phyloP scores from a whole-genome alignment of 2,113 vertebrate species.

The Oncorhynchus keta region DNA sequence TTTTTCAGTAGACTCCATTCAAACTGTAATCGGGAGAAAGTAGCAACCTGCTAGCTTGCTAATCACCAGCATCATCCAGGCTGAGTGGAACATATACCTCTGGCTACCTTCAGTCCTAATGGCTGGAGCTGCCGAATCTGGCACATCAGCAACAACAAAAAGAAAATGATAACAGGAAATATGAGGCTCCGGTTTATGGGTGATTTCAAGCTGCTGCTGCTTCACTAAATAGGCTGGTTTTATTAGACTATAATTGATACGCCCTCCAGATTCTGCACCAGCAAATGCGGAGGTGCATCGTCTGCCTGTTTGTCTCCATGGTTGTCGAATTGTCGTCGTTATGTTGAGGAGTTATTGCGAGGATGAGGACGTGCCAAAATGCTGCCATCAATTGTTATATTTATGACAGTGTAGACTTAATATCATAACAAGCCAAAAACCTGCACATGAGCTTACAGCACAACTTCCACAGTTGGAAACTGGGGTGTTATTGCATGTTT shows the following conservation, averaged over 20 bases:
- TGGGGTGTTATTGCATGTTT: not conserved
- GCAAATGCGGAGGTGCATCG: conserved; percentile 6
- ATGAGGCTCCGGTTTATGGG: conserved; percentile 3
- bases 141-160: conserved; percentile 61
- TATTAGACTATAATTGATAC: conserved; percentile 43
- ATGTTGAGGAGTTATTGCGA: not conserved
- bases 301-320: not conserved
- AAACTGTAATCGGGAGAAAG: conserved; percentile 52
- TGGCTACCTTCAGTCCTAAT: conserved; percentile 58
- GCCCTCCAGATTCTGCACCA: conserved; percentile 15
- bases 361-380: not conserved
- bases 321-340: not conserved
- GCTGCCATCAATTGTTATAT: not conserved
- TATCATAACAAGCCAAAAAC: not conserved
- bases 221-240: conserved; percentile 28
- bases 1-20: conserved; percentile 53
- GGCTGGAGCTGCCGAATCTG: conserved; percentile 67
- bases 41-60: conserved; percentile 28
- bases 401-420: not conserved
- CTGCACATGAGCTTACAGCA: not conserved
- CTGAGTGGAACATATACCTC: not conserved
- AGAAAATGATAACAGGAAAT: conserved; percentile 24
- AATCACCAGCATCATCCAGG: no score
- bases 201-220: conserved; percentile 33
- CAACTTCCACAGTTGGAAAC: not conserved